Base-by-base conservation (phyloP, 2,797 vertebrate species). In the Eidolon dupreanum region DNA sequence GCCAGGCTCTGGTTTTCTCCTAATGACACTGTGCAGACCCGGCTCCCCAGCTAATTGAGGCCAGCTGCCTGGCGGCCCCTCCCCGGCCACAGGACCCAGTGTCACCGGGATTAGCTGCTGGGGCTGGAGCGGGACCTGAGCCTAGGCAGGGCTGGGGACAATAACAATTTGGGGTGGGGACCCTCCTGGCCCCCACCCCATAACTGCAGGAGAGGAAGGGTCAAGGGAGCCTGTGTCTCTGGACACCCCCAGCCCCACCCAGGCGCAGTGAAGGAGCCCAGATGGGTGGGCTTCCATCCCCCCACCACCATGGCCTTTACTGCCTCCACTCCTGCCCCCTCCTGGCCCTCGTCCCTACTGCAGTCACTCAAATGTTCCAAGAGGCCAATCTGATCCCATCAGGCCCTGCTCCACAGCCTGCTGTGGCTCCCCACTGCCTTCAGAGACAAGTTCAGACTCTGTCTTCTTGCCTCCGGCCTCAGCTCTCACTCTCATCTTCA, bases 1-100 rank as follows among this genome's bases (percentile, higher is more conserved):
- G 98, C 98, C 71, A 17, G 98, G 98, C 98, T 98, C 98, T 99
- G 99, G 98, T 98, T 98, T 98, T 98, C 98, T 98, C 98, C 98
- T 98, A 98, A 98, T 98, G 99, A 99, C 98, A 98, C 98, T 99
- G 97, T 98, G 98, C 99, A 99, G 99, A 98, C 98, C 98, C 96
- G 65, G 96, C 98, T 98, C 98, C 97, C 97, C 81, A 10, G 96
- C 98, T 99, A 99, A 99, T 99, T 98, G 98, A 98, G 98, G 98
- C 98, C 98, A 99, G 98, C 98, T 99, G 98, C 97, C 97, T 95
- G 17, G 97, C 97, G 77, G 97, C 98, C 97, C 97, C 96, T 96
- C 97, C 98, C 98, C 98, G 94, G 98, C 98, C 98, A 96, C 88
- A 0, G 12, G 90, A 92, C 96, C 13, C 93, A 90, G 96, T 98